Evolutionary conservation across 2,797 vertebrate species (phyloP).

Genomic region (Clarias laeviceps): DNA sequence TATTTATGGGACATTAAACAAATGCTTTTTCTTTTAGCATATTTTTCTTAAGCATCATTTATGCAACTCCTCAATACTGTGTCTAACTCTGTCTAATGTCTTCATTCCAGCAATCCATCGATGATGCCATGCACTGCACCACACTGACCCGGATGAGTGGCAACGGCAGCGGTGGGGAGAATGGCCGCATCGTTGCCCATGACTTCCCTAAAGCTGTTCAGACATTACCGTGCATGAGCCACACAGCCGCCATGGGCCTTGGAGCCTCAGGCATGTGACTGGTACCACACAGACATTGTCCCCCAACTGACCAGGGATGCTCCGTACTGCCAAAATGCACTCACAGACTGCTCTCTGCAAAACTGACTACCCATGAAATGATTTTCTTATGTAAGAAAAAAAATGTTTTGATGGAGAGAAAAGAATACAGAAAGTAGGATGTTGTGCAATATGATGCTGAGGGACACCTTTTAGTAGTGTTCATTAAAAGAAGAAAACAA

Average conservation of each 20-base stretch:
- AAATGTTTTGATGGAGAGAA: conserved; percentile 39
- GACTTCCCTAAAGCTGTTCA: conserved; percentile 98
- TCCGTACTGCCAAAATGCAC: conserved; percentile 66
- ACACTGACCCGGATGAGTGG: conserved; percentile 91
- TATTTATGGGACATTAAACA: neutral
- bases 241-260: conserved; percentile 95
- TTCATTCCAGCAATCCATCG: conserved; percentile 93
- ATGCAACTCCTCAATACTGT: conserved; percentile 28
- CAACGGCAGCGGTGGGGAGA: conserved; percentile 82
- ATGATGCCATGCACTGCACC: conserved; percentile 95
- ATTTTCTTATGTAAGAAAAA: conserved; percentile 64
- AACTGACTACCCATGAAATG: conserved; percentile 59
- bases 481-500: conserved; percentile 29
- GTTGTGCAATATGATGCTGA: conserved; percentile 77
- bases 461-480: conserved; percentile 52
- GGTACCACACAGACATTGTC: conserved; percentile 60
- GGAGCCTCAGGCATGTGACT: conserved; percentile 95
- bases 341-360: conserved; percentile 63
- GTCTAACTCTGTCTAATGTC: conserved; percentile 70
- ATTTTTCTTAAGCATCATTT: conserved; percentile 42
- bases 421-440: conserved; percentile 39
- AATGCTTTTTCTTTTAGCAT: neutral
- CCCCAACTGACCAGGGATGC: conserved; percentile 40
- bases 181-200: conserved; percentile 94
- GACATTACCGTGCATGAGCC: conserved; percentile 98